A percentile compares a stretch with the other conserved stretches of the same genome.
These are phyloP conservation scores for Helleia helle DNA, from an alignment of 2,888 invertebrate species.

Conservation along the genomic window DNA sequence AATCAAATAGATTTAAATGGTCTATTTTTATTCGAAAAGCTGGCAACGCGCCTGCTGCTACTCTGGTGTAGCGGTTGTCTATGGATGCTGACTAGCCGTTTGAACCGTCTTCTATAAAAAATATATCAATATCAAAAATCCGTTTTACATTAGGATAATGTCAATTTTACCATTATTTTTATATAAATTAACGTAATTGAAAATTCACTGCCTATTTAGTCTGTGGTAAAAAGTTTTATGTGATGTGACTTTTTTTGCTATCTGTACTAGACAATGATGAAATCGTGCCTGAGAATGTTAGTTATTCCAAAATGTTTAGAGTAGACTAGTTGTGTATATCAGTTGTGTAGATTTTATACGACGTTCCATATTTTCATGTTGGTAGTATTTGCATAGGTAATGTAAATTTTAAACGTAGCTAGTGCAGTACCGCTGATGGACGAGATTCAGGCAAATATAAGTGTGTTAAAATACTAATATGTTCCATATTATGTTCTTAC, in stretches of 20 bases:
- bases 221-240: background rate
- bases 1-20: too few relatives aligned
- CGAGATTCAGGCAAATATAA: background rate
- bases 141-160: too few relatives aligned
- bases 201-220: too few relatives aligned
- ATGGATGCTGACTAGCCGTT: too few relatives aligned
- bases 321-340: slow-evolving; percentile 26
- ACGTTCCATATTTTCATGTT: slow-evolving; percentile 49
- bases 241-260: background rate
- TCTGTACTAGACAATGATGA: slow-evolving; percentile 26
- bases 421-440: slow-evolving; percentile 1
- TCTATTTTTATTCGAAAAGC: too few relatives aligned
- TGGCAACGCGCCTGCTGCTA: too few relatives aligned
- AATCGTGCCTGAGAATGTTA: slow-evolving; percentile 52
- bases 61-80: too few relatives aligned
- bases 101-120: too few relatives aligned
- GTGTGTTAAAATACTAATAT: background rate
- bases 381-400: slow-evolving; percentile 32
- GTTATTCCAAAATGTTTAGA: slow-evolving; percentile 23
- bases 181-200: too few relatives aligned
- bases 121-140: too few relatives aligned
- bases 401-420: slow-evolving; percentile 10
- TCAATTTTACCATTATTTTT: too few relatives aligned
- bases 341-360: slow-evolving; percentile 64
- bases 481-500: too few relatives aligned